phyloP scores from a whole-genome alignment of 2,797 vertebrate species.

The Urophycis tenuis region DNA sequence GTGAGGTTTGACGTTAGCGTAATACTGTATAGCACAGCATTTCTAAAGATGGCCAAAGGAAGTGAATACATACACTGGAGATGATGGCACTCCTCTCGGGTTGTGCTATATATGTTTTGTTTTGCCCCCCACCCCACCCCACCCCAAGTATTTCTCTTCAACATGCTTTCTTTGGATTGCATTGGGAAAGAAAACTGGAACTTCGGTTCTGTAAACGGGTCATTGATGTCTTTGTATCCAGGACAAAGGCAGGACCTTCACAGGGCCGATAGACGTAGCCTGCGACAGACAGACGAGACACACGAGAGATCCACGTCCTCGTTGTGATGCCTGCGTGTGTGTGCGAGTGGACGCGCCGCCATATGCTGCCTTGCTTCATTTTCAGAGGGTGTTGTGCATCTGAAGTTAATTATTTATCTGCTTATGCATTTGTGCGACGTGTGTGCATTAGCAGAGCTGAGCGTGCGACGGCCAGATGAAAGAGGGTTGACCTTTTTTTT shows the following conservation, averaged over 20 bases:
- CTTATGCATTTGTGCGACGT: background rate
- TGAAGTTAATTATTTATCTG: background rate
- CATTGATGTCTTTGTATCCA: background rate
- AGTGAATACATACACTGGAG: background rate
- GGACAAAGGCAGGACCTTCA: background rate
- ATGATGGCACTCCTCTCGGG: background rate
- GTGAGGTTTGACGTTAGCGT: background rate
- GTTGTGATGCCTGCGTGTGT: background rate
- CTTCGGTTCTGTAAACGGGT: background rate
- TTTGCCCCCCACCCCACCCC: too few species aligned
- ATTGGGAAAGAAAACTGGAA: background rate
- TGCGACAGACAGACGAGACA: too few species aligned
- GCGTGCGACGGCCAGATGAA: background rate
- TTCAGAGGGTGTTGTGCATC: background rate
- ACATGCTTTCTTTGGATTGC: background rate
- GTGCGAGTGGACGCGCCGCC: background rate
- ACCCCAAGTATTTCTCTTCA: background rate
- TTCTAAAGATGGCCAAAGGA: background rate
- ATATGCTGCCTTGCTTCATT: background rate
- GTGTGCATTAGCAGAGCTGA: background rate
- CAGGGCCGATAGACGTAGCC: background rate
- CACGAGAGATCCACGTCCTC: background rate
- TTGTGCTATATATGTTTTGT: background rate
- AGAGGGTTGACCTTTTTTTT: slow-evolving; percentile 4
- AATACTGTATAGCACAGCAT: background rate